Evolutionary conservation across 2,797 vertebrate species (phyloP), one percentile per base, ranked within the genome.

Genomic region (Premnoplex brunnescens): DNA sequence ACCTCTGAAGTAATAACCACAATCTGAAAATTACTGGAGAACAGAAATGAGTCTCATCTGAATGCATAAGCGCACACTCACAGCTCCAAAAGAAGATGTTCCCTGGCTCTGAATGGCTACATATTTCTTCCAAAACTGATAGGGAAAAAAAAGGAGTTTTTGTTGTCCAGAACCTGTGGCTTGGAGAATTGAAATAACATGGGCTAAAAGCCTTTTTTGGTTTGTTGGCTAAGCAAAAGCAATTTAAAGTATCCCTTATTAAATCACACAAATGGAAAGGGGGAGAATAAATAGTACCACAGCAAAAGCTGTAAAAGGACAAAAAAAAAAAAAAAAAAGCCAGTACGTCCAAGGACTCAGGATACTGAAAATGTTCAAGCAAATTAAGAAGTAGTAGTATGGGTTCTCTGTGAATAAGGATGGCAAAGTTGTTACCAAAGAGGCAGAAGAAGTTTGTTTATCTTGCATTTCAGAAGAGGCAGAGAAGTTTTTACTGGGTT

Each of bases 121-220:
- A 15, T 23, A 63, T 77, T 93, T 63, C 10, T 80, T 91, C 49
- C 24, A 21, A 14, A 85, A 87, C 12, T 43, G 11, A 66, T 3
- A 37, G 26, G 30, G 21, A 78, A 51, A 74, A 56, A 62, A 2
- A 3, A 58, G 10, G 14, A 5, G 2, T 2, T 44, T 75, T 3
- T 76, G 21, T 30, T 41, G 9, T 80, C 19, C 52, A 82, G 32
- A 87, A 44, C 4, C 18, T 30, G 21, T 44, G 41, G 36, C 36
- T 73, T 52, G 39, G 51, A 15, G 0, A 0, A 90, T 4, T 41
- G 46, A 69, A 14, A 43, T 27, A 72, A 73, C 2, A 37, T 4
- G 6, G 32, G 21, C 71, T 85, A 82, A 89, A 51, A 66, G 14
- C 5, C 3, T 1, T 73, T n/a, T n/a, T 22, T 69, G 10, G 7